Conservation (phyloP, 2,797 vertebrate species). For the Sebastes nivosus region DNA sequence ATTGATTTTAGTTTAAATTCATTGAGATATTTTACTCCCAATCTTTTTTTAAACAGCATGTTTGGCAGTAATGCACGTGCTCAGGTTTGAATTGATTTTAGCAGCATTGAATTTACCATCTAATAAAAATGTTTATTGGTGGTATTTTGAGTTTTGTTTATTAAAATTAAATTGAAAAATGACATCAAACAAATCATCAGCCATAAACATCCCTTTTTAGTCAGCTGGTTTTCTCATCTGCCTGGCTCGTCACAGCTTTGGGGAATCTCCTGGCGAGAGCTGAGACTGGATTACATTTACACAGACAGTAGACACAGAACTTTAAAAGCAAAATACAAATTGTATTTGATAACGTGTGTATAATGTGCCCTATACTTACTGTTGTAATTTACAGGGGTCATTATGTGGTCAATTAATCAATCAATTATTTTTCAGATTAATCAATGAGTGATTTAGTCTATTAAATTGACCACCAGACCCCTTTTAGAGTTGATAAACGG, state of each 20-base stretch:
- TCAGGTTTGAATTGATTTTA: background rate
- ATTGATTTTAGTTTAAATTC: background rate
- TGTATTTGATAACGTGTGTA: background rate
- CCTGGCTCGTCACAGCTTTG: background rate
- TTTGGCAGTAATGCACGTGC: background rate
- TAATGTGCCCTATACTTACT: background rate
- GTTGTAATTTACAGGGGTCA: background rate
- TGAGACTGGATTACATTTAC: background rate
- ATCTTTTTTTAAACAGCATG: background rate
- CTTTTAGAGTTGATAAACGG: background rate
- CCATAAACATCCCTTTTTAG: background rate
- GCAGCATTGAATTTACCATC: background rate
- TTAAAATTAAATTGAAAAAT: background rate
- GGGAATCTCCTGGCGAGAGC: background rate
- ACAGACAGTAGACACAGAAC: background rate
- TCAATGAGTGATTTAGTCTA: background rate
- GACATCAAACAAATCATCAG: background rate
- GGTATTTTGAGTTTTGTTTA: background rate
- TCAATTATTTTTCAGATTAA: background rate
- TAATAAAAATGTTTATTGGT: background rate
- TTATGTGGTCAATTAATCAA: background rate
- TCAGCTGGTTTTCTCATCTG: slow-evolving; percentile 1
- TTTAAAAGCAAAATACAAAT: background rate
- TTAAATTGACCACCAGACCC: background rate
- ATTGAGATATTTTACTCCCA: background rate